A percentile compares a stretch with the other conserved stretches of the same genome.
Evolutionary conservation across 2,113 vertebrate species (phyloP).

Genomic region (Saiga tatarica): DNA sequence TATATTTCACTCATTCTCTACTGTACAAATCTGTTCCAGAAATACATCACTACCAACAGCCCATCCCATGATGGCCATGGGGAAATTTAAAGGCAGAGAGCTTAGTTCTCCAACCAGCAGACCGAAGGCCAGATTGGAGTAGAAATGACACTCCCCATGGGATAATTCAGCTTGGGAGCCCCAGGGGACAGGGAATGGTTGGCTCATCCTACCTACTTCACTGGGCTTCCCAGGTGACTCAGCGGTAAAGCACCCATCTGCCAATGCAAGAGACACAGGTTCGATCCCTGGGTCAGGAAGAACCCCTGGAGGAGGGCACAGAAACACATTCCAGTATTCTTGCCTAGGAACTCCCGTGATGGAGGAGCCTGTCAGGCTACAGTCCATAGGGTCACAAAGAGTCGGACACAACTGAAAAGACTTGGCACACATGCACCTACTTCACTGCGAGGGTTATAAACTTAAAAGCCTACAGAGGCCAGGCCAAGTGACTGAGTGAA

Average conservation of each 20-base stretch:
- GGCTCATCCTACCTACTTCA: not conserved
- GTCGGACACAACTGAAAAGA: not conserved
- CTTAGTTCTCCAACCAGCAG: not conserved
- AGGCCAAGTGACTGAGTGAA: not conserved
- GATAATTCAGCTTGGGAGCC: not conserved
- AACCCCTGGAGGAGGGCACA: not conserved
- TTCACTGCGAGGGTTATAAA: not conserved
- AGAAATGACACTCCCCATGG: not conserved
- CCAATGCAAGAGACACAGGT: not conserved
- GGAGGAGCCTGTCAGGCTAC: not conserved
- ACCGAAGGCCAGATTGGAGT: not conserved
- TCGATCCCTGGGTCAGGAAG: not conserved
- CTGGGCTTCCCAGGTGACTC: not conserved
- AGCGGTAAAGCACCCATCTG: not conserved
- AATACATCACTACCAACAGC: not conserved
- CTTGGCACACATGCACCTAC: not conserved
- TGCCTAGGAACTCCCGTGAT: not conserved
- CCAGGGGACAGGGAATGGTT: fast-evolving
- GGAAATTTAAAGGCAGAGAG: not conserved
- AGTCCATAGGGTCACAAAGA: not conserved
- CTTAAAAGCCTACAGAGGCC: not conserved
- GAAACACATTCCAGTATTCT: not conserved
- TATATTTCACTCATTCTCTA: not conserved
- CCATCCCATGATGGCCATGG: not conserved
- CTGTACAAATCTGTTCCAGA: not conserved